Evolutionary conservation across 2,113 vertebrate species (phyloP).

Genomic region (Antennarius striatus): DNA sequence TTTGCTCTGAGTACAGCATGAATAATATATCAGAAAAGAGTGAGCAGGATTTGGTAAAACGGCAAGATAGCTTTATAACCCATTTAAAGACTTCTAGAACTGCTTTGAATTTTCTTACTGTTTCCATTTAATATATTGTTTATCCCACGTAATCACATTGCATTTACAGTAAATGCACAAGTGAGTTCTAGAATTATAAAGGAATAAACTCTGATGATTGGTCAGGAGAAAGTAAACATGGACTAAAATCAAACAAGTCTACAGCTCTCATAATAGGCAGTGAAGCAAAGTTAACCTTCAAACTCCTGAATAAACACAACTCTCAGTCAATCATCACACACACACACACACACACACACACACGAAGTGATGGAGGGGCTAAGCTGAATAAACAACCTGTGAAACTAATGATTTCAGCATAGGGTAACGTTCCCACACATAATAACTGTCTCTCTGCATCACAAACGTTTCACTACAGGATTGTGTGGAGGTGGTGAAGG

Average conservation of each 20-base stretch:
- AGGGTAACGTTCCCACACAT: slow-evolving; percentile 45
- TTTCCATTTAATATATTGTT: background rate
- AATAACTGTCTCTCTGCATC: background rate
- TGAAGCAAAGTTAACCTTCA: slow-evolving; percentile 37
- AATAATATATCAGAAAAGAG: slow-evolving; percentile 51
- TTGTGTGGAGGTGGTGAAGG: too few species aligned
- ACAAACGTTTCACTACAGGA: too few species aligned
- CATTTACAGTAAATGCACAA: background rate
- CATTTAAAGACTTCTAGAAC: background rate
- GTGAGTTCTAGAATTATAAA: too few species aligned
- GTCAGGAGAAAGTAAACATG: background rate
- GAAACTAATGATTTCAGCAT: slow-evolving; percentile 61
- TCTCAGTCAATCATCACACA: slow-evolving; percentile 28
- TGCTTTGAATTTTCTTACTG: too few species aligned
- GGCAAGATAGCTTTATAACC: background rate
- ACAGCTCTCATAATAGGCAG: slow-evolving; percentile 1
- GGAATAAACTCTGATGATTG: background rate
- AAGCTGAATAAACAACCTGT: slow-evolving; percentile 63
- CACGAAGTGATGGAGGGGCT: slow-evolving; percentile 29
- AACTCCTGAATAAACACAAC: slow-evolving; percentile 61
- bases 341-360: slow-evolving; percentile 9
- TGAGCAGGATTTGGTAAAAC: background rate
- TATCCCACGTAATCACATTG: background rate
- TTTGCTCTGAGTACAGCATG: slow-evolving; percentile 33
- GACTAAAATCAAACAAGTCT: background rate